Percentiles rank a stretch among this genome's conserved stretches.
Evolutionary conservation across 2,113 vertebrate species (phyloP).

Genomic region (Hypomesus transpacificus): DNA sequence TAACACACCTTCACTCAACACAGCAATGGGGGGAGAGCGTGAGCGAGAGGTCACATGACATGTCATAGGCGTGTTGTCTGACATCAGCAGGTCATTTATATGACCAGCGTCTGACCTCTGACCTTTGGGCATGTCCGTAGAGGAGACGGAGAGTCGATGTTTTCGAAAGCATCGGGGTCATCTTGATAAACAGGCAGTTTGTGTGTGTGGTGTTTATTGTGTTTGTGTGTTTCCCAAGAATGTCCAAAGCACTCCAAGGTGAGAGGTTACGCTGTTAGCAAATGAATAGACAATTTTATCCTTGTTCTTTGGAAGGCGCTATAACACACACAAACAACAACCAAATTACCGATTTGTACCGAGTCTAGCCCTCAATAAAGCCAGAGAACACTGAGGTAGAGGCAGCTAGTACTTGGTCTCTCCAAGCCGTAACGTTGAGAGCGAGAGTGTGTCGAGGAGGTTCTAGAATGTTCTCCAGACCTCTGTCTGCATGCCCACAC

Average conservation of each 20-base stretch:
- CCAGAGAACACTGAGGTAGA: no score
- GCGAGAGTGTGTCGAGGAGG: no score
- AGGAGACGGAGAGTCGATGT: constrained; percentile 30
- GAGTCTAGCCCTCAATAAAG: no score
- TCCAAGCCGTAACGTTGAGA: no score
- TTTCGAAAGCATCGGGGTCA: constrained; percentile 43
- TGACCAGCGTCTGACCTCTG: constrained; percentile 52
- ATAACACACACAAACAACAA: constrained; percentile 4
- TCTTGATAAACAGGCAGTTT: constrained; percentile 42
- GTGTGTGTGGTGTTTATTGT: neutral
- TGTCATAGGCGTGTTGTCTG: neutral
- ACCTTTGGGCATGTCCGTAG: constrained; percentile 47
- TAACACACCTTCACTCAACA: neutral
- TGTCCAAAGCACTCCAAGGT: constrained; percentile 5
- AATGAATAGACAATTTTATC: constrained; percentile 56
- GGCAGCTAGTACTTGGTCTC: no score
- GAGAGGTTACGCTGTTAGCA: constrained; percentile 54
- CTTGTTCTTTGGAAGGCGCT: constrained; percentile 38
- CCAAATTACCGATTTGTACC: neutral
- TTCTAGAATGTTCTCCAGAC: constrained; percentile 1
- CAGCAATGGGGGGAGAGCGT: neutral
- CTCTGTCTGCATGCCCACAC: constrained; percentile 40
- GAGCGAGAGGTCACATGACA: neutral
- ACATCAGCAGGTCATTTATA: constrained; percentile 34
- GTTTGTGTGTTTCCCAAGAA: neutral